Percentiles rank a stretch among this genome's conserved stretches.
Conservation (phyloP, 2,113 vertebrate species). For the Chloropsis cyanopogon region DNA sequence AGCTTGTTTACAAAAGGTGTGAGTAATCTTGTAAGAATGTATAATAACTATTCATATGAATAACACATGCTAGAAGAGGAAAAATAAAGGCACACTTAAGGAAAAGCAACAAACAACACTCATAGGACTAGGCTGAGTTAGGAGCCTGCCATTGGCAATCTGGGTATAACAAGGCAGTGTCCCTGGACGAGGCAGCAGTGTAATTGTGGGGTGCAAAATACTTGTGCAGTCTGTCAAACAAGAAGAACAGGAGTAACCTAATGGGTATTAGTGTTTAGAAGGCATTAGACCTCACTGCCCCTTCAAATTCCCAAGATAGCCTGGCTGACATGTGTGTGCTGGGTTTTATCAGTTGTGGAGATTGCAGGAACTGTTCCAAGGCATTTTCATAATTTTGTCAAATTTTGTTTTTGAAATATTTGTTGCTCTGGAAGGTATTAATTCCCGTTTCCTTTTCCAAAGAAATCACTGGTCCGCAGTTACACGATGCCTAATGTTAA, state of each 20-base stretch:
- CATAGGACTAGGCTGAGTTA: not conserved
- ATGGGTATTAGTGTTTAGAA: not conserved
- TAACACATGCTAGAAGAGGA: not conserved
- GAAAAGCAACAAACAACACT: not conserved
- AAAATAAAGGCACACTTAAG: not conserved
- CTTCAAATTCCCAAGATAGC: not conserved
- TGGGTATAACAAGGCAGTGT: not conserved
- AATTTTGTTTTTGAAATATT: not conserved
- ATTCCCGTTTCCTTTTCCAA: not conserved
- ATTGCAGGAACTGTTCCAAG: not conserved
- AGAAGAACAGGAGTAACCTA: not conserved
- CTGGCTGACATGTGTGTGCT: not conserved
- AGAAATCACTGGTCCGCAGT: not conserved
- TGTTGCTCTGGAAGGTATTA: not conserved
- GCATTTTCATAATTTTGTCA: not conserved
- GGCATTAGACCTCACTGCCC: not conserved
- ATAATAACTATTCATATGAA: not conserved
- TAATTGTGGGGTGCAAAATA: not conserved
- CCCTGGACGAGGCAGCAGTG: not conserved
- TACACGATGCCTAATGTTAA: not conserved
- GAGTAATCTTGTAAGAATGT: conserved; percentile 64
- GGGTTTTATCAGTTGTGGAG: not conserved
- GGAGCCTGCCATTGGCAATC: not conserved
- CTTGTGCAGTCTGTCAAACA: not conserved
- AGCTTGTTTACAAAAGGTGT: conserved; percentile 98